Conservation (phyloP, 2,113 vertebrate species). For the Phalacrocorax aristotelis region DNA sequence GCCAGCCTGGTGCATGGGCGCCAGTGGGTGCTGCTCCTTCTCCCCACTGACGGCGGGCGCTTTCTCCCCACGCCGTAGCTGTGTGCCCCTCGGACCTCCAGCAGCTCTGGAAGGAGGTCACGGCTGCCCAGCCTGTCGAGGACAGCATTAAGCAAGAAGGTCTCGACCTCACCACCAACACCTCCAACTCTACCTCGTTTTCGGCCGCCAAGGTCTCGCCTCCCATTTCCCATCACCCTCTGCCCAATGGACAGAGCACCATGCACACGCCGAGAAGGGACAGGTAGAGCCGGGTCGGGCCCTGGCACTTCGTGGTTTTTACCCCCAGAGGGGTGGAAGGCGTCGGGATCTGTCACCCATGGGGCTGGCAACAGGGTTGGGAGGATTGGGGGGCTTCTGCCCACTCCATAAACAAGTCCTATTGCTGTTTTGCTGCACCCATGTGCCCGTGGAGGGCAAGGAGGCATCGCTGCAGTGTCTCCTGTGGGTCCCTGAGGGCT, state of each 20-base stretch:
- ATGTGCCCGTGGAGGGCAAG: background rate
- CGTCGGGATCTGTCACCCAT: accelerated
- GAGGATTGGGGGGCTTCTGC: background rate
- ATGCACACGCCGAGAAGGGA: conserved; percentile 96
- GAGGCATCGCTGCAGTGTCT: accelerated
- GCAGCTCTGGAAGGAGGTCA: conserved; percentile 97
- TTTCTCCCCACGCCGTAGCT: conserved; percentile 49
- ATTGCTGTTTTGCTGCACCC: accelerated
- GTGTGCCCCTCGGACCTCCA: conserved; percentile 97
- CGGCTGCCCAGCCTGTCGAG: conserved; percentile 85
- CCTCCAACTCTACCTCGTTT: conserved; percentile 97
- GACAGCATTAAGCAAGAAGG: conserved; percentile 95
- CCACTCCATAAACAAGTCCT: background rate
- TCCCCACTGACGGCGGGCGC: accelerated
- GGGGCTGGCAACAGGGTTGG: background rate
- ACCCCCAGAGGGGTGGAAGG: background rate
- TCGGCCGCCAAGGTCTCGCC: conserved; percentile 91
- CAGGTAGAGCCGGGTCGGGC: conserved; percentile 77
- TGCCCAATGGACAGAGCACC: conserved; percentile 93
- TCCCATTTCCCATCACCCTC: conserved; percentile 90
- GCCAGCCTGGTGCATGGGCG: background rate
- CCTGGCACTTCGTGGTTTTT: background rate
- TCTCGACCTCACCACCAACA: conserved; percentile 95
- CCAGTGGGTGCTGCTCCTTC: background rate
- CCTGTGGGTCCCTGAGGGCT: background rate